Conservation (phyloP, 2,888 invertebrate genomes). For the Antheraea assamensis region DNA sequence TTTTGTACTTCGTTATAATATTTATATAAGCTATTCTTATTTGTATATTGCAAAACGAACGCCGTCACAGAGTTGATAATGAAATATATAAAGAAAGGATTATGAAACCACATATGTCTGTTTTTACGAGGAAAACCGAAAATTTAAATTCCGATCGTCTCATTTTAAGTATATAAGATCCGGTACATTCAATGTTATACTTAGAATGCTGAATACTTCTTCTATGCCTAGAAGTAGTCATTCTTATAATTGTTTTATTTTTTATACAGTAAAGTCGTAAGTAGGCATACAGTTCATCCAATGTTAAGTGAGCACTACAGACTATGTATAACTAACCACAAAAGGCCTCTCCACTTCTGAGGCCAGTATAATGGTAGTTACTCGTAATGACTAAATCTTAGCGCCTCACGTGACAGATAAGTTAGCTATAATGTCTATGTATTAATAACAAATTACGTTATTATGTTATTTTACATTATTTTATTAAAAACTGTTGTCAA, state of each 20-base stretch:
- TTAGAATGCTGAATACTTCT: not conserved
- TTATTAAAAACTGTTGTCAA: too few relatives aligned
- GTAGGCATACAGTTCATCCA: not conserved
- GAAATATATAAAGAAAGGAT: not conserved
- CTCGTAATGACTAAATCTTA: not conserved
- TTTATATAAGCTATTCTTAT: constrained; percentile 1
- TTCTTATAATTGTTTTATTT: not conserved
- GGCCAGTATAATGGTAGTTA: not conserved
- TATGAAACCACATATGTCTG: not conserved
- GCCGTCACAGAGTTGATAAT: not conserved
- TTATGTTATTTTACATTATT: too few relatives aligned
- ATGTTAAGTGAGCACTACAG: not conserved
- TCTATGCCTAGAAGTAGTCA: not conserved
- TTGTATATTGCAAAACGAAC: constrained; percentile 1
- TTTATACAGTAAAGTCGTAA: not conserved
- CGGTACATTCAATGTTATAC: not conserved
- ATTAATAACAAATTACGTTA: too few relatives aligned
- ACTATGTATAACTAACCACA: not conserved
- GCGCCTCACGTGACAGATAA: not conserved
- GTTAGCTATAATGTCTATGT: not conserved
- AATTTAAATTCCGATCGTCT: not conserved
- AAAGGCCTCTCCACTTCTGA: not conserved
- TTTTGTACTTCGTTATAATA: not conserved
- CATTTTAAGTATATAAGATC: not conserved
- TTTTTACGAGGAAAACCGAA: not conserved